Percentiles rank a stretch among this genome's conserved stretches.
These are phyloP conservation scores for Frieseomelitta varia DNA, from an alignment of 1,140 invertebrate genomes.

Conservation along the genomic window DNA sequence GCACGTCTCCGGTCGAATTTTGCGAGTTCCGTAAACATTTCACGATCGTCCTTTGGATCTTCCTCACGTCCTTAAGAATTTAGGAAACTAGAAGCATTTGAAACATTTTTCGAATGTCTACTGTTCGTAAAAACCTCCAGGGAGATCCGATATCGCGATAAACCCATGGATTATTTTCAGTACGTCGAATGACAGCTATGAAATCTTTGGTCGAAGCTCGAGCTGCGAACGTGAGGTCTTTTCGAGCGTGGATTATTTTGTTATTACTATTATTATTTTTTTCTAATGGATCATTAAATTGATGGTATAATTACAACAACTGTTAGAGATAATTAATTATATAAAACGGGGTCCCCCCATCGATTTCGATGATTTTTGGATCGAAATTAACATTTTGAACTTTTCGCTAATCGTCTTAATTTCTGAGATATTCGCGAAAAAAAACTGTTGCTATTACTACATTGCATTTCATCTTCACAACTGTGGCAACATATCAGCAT, in stretches of 20 bases:
- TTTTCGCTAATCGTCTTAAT: too few relatives aligned
- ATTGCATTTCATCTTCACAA: too few relatives aligned
- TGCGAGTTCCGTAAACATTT: conserved; percentile 41
- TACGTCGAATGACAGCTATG: conserved; percentile 28
- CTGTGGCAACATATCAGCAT: too few relatives aligned
- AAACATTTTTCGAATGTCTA: conserved; percentile 45
- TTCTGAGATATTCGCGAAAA: too few relatives aligned
- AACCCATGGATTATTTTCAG: conserved; percentile 42
- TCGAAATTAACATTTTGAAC: too few relatives aligned
- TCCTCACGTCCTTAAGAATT: conserved; percentile 44
- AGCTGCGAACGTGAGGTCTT: background rate
- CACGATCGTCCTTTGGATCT: conserved; percentile 56
- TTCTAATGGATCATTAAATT: background rate
- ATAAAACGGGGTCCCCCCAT: too few relatives aligned
- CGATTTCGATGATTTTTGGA: too few relatives aligned
- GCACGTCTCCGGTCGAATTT: conserved; percentile 54
- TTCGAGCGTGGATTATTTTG: background rate
- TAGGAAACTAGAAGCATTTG: conserved; percentile 66
- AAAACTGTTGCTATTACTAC: too few relatives aligned
- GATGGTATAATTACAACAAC: too few relatives aligned
- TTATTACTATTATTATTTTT: accelerated
- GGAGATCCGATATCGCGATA: conserved; percentile 66
- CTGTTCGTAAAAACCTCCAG: conserved; percentile 53
- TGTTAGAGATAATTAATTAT: too few relatives aligned
- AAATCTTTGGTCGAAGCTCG: conserved; percentile 12